phyloP scores from a whole-genome alignment of 2,888 invertebrate species.

The Apodemia zela region DNA sequence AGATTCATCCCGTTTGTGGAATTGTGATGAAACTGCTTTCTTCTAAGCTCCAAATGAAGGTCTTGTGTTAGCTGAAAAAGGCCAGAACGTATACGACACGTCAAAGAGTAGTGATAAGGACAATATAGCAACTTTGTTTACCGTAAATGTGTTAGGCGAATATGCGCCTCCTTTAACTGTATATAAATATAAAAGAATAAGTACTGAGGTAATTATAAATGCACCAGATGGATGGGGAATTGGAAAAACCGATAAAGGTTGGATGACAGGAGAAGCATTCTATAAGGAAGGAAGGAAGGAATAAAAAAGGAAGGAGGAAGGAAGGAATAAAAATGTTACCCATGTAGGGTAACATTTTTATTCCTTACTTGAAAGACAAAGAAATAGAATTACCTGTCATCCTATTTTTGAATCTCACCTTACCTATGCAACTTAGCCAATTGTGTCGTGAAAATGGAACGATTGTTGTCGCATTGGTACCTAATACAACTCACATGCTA shows the following conservation, averaged over 20 bases:
- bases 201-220: conserved; percentile 26
- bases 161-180: conserved; percentile 31
- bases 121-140: conserved; percentile 26
- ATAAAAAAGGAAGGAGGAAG: too few species aligned
- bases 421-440: conserved; percentile 27
- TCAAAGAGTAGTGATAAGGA: conserved; percentile 28
- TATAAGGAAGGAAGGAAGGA: too few species aligned
- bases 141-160: conserved; percentile 26
- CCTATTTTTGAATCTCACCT: conserved; percentile 30
- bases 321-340: too few species aligned
- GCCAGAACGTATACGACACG: conserved; percentile 24
- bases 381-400: conserved; percentile 24
- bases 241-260: conserved; percentile 48
- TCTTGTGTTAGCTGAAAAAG: conserved; percentile 29
- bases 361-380: conserved; percentile 27
- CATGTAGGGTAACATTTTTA: conserved; percentile 42
- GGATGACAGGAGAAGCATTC: conserved; percentile 53
- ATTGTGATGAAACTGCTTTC: conserved; percentile 28
- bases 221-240: conserved; percentile 38
- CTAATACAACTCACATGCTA: conserved; percentile 30
- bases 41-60: conserved; percentile 30
- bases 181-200: conserved; percentile 30
- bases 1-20: conserved; percentile 22
- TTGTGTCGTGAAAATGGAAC: conserved; percentile 32
- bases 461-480: conserved; percentile 30